Conservation (phyloP, 1,140 invertebrate species). For the Notospermus geniculatus region DNA sequence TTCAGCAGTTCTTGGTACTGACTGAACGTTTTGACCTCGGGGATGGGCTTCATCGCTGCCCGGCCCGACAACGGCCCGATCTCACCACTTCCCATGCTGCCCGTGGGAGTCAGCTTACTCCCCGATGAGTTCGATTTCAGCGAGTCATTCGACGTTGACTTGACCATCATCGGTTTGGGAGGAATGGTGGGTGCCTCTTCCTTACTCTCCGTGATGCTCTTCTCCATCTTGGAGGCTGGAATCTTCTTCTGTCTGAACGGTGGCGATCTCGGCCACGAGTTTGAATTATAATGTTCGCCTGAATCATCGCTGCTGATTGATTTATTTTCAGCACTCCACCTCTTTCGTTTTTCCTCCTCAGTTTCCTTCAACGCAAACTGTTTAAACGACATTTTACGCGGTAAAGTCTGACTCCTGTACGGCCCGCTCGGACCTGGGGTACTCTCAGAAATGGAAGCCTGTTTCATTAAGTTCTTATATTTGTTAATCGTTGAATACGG, state of each 20-base stretch:
- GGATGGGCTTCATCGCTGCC: no score
- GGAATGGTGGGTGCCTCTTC: neutral
- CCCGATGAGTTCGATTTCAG: neutral
- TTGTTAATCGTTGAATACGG: slow-evolving; percentile 6
- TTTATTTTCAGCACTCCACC: slow-evolving; percentile 1
- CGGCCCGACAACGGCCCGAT: neutral
- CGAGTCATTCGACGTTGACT: neutral
- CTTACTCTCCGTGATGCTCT: no score
- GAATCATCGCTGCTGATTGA: neutral
- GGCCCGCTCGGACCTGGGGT: neutral
- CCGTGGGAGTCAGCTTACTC: neutral
- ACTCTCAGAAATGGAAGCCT: neutral
- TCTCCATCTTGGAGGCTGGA: no score
- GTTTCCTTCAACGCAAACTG: slow-evolving; percentile 1
- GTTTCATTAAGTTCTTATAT: neutral
- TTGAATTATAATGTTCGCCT: neutral
- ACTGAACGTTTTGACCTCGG: no score
- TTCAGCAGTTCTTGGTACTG: no score
- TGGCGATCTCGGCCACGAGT: slow-evolving; percentile 6
- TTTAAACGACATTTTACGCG: neutral
- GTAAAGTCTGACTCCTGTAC: neutral
- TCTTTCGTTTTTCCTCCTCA: neutral
- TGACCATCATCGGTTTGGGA: neutral
- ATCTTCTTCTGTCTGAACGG: slow-evolving; percentile 3
- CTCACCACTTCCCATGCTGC: neutral